A percentile compares a stretch with the other conserved stretches of the same genome.
phyloP scores from a whole-genome alignment of 2,888 invertebrate species.

The Drosophila imparisetae region DNA sequence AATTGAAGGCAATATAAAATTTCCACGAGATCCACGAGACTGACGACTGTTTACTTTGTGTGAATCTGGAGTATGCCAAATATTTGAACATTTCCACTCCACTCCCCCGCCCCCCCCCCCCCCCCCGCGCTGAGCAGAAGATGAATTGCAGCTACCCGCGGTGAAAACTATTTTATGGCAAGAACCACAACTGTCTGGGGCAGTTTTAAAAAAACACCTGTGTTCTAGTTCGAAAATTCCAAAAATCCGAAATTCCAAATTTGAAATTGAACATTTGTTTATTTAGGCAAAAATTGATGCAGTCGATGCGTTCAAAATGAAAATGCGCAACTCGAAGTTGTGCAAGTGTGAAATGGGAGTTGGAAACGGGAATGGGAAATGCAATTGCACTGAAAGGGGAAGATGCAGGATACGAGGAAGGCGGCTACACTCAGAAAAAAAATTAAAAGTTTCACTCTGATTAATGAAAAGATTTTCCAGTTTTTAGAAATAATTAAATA shows the following conservation, averaged over 20 bases:
- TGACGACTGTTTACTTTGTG: neutral
- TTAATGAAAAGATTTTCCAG: neutral
- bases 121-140: constrained; percentile 15
- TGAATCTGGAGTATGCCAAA: constrained; percentile 22
- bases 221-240: constrained; percentile 54
- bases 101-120: neutral
- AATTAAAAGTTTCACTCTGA: accelerated
- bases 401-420: constrained; percentile 13
- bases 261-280: constrained; percentile 40
- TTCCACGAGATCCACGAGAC: neutral
- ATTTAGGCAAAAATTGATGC: constrained; percentile 33
- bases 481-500: neutral
- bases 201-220: constrained; percentile 61
- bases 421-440: neutral
- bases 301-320: constrained; percentile 23
- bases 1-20: constrained; percentile 22
- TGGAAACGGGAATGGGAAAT: constrained; percentile 16
- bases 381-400: neutral
- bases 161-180: constrained; percentile 29
- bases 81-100: constrained; percentile 29
- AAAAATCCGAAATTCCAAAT: constrained; percentile 8
- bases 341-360: constrained; percentile 39
- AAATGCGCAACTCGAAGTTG: constrained; percentile 27
- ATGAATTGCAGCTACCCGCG: constrained; percentile 18
- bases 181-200: constrained; percentile 14